phyloP scores from a whole-genome alignment of 2,113 vertebrate species.

The Gallinago undulata region DNA sequence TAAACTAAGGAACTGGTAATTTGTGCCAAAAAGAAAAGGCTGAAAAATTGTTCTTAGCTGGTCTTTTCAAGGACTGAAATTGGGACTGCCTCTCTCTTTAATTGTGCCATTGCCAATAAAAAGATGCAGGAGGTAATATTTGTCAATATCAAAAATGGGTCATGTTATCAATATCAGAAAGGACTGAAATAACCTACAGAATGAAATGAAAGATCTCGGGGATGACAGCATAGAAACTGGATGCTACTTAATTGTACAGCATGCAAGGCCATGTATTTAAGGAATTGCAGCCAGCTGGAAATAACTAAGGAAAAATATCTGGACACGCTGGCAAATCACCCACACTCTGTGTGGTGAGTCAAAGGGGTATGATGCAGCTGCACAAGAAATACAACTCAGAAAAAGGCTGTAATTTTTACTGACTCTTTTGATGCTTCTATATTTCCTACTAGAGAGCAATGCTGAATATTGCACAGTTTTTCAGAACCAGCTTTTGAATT shows the following conservation, averaged over 20 bases:
- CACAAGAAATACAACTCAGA: not conserved
- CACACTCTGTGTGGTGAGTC: not conserved
- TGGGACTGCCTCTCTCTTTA: not conserved
- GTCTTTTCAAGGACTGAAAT: not conserved
- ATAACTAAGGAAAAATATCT: not conserved
- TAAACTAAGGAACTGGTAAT: not conserved
- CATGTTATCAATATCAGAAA: not conserved
- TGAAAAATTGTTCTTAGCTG: not conserved
- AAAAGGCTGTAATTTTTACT: not conserved
- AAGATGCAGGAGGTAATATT: not conserved
- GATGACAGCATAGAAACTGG: not conserved
- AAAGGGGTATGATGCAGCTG: not conserved
- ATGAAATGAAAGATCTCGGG: not conserved
- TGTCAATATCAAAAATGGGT: not conserved
- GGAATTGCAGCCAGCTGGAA: constrained; percentile 8
- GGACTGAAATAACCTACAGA: not conserved
- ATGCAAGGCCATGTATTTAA: not conserved
- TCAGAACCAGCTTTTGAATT: not conserved
- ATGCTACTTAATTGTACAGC: not conserved
- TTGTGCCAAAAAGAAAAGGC: not conserved
- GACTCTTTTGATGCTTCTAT: not conserved
- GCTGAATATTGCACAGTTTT: not conserved
- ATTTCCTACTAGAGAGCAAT: not conserved
- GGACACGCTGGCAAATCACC: not conserved
- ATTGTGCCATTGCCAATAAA: not conserved